Evolutionary conservation across 2,797 vertebrate genomes (phyloP).

Genomic region (Thaleichthys pacificus): DNA sequence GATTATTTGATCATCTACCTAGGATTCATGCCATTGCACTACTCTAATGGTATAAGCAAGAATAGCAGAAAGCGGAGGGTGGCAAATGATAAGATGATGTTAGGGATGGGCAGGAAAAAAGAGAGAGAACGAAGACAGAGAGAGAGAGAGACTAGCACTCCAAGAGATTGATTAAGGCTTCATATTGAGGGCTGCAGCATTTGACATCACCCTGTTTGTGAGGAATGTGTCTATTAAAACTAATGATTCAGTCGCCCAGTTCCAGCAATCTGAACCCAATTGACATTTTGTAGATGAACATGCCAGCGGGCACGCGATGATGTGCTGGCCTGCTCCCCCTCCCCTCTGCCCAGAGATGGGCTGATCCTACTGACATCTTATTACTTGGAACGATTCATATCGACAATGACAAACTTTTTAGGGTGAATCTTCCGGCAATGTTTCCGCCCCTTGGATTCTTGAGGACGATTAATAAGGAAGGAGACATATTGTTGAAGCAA

Average conservation of each 20-base stretch:
- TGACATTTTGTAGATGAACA: conserved; percentile 52
- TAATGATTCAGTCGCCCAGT: conserved; percentile 58
- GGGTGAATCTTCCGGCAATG: background rate
- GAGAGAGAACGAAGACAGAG: no score
- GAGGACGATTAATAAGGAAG: conserved; percentile 22
- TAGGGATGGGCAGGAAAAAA: background rate
- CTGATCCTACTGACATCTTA: conserved; percentile 61
- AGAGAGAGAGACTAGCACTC: conserved; percentile 11
- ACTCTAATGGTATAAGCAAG: no score
- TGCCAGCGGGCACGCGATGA: conserved; percentile 38
- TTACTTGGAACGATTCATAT: conserved; percentile 61
- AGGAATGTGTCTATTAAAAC: conserved; percentile 47
- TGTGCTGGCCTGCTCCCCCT: conserved; percentile 25
- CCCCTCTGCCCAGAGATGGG: conserved; percentile 44
- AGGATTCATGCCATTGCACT: no score
- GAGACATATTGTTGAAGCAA: conserved; percentile 39
- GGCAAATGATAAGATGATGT: background rate
- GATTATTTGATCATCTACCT: no score
- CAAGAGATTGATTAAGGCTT: conserved; percentile 16
- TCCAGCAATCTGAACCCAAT: conserved; percentile 41
- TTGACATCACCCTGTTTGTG: conserved; percentile 30
- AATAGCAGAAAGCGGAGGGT: no score
- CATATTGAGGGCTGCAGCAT: conserved; percentile 14
- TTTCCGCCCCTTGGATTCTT: conserved; percentile 22
- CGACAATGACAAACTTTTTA: conserved; percentile 41